A percentile compares a stretch with the other conserved stretches of the same genome.
These are phyloP conservation scores for Semnornis frantzii DNA, from an alignment of 2,113 vertebrate species.

Conservation along the genomic window DNA sequence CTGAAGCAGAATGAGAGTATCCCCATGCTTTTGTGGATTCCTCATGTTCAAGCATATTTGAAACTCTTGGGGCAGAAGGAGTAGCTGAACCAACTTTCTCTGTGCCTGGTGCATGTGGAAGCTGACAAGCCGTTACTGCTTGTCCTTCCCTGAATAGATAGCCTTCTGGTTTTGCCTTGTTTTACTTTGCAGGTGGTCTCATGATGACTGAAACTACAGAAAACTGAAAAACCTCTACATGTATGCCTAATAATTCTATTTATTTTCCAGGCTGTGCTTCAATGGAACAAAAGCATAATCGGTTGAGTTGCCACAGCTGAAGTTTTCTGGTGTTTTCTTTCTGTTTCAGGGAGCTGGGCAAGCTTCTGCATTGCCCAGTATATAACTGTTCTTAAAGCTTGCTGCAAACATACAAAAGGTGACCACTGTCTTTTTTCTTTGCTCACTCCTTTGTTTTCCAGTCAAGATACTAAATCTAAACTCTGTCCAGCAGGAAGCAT, in stretches of 20 bases:
- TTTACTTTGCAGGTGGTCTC: not conserved
- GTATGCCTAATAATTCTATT: not conserved
- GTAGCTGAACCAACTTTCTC: not conserved
- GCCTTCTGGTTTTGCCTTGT: not conserved
- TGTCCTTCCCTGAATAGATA: not conserved
- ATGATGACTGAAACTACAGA: not conserved
- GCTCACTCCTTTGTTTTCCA: not conserved
- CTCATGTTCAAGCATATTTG: rapidly evolving
- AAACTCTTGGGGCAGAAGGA: not conserved
- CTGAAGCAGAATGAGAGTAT: not conserved
- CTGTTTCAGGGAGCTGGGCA: not conserved
- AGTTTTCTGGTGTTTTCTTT: not conserved
- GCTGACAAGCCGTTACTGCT: not conserved
- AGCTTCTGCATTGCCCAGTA: not conserved
- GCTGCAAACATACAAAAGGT: not conserved
- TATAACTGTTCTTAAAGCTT: not conserved
- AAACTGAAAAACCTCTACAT: not conserved
- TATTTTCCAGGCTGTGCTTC: not conserved
- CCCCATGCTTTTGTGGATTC: not conserved
- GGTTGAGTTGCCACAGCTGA: not conserved
- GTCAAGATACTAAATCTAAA: conserved; percentile 8
- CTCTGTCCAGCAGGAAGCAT: not conserved
- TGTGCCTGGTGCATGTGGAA: rapidly evolving
- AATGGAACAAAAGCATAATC: rapidly evolving
- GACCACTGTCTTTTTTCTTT: not conserved